Percentiles rank a stretch among this genome's conserved stretches.
These are phyloP conservation scores for Lapara coniferarum DNA, from an alignment of 2,888 invertebrate genomes.

Conservation along the genomic window DNA sequence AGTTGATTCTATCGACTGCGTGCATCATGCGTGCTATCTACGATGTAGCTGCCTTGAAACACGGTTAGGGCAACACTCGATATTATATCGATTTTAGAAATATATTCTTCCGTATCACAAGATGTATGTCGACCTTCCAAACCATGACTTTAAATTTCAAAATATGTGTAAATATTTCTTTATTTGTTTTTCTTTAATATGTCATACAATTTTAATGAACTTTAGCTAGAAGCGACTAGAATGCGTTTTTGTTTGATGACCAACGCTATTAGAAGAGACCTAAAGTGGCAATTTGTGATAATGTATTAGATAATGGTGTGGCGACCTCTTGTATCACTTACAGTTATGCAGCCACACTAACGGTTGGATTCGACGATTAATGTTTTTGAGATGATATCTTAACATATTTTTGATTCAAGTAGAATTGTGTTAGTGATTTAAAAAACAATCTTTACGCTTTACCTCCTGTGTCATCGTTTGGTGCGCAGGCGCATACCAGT, in stretches of 20 bases:
- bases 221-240: neutral
- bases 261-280: neutral
- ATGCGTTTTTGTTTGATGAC: neutral
- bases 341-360: slow-evolving; percentile 50
- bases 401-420: slow-evolving; percentile 42
- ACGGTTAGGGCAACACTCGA: too few species aligned
- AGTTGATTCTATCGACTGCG: too few species aligned
- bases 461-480: slow-evolving; percentile 56
- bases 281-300: neutral
- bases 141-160: too few species aligned
- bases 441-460: slow-evolving; percentile 53
- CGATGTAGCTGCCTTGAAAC: too few species aligned
- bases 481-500: slow-evolving; percentile 68
- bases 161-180: too few species aligned
- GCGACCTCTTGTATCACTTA: slow-evolving; percentile 31
- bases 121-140: too few species aligned
- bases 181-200: neutral
- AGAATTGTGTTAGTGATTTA: slow-evolving; percentile 52
- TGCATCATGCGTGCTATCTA: too few species aligned
- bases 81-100: too few species aligned
- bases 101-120: too few species aligned
- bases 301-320: slow-evolving; percentile 8
- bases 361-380: slow-evolving; percentile 47
- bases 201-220: neutral
- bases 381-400: slow-evolving; percentile 50